Conservation (phyloP, 2,888 invertebrate species). For the Leptura quadrifasciata region DNA sequence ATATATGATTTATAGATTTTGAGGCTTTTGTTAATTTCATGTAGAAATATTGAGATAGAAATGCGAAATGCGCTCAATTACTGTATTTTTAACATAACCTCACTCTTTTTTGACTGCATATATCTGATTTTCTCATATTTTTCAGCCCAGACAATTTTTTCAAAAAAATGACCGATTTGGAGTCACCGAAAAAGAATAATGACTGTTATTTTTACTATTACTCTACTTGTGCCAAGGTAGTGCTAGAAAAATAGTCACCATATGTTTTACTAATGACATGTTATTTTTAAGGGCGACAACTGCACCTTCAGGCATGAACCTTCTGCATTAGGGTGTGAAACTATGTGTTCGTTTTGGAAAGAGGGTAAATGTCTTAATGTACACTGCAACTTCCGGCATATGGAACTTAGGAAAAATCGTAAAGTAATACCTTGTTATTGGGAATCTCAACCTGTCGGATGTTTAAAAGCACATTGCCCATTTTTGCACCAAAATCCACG, state of each 20-base stretch:
- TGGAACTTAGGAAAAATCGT: slow-evolving; percentile 90
- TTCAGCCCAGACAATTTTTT: slow-evolving; percentile 74
- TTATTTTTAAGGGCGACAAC: slow-evolving; percentile 80
- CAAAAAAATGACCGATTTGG: slow-evolving; percentile 76
- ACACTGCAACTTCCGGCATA: slow-evolving; percentile 88
- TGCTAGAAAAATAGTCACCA: slow-evolving; percentile 56
- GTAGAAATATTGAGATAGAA: not conserved
- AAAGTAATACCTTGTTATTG: slow-evolving; percentile 90
- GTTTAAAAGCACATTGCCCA: slow-evolving; percentile 89
- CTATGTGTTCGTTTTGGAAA: slow-evolving; percentile 88
- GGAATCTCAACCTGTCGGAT: slow-evolving; percentile 90
- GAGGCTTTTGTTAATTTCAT: not conserved
- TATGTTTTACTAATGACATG: slow-evolving; percentile 49
- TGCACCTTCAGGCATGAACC: slow-evolving; percentile 92
- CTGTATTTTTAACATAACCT: slow-evolving; percentile 59
- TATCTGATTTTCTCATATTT: slow-evolving; percentile 51
- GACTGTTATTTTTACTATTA: slow-evolving; percentile 94
- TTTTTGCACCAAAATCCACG: slow-evolving; percentile 81
- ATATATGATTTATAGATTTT: slow-evolving; percentile 33
- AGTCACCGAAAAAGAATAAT: slow-evolving; percentile 85
- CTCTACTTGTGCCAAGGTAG: slow-evolving; percentile 89
- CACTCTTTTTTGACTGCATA: slow-evolving; percentile 45
- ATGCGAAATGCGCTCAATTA: not conserved
- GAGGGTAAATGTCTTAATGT: slow-evolving; percentile 87
- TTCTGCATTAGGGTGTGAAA: slow-evolving; percentile 87